Conservation (phyloP, 2,113 vertebrate species). For the Phrynosoma platyrhinos region DNA sequence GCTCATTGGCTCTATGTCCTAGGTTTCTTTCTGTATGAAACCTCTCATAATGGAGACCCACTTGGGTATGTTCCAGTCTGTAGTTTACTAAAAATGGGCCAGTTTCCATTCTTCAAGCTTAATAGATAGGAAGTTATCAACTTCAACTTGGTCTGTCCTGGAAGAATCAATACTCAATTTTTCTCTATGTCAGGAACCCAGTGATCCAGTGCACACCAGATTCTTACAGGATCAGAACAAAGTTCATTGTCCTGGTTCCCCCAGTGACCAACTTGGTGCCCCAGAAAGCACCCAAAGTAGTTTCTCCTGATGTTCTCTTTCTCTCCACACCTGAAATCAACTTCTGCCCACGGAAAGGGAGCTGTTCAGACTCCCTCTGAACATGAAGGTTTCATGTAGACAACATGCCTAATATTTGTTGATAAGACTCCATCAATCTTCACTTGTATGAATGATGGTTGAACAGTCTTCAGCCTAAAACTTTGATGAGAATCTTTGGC, state of each 20-base stretch:
- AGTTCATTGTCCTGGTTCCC: not conserved
- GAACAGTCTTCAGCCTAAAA: not conserved
- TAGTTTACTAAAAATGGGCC: not conserved
- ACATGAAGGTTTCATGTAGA: not conserved
- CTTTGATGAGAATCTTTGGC: not conserved
- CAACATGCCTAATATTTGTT: not conserved
- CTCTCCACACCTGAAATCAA: not conserved
- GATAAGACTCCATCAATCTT: too few relatives aligned
- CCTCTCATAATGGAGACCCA: not conserved
- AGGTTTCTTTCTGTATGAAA: too few relatives aligned
- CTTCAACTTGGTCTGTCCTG: not conserved
- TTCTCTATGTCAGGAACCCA: not conserved
- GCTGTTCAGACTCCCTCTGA: not conserved
- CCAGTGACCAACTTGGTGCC: not conserved
- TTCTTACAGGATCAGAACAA: not conserved
- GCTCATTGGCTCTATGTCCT: not conserved
- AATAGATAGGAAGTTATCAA: not conserved
- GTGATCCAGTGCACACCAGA: too few relatives aligned
- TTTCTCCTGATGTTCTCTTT: not conserved
- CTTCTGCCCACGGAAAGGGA: too few relatives aligned
- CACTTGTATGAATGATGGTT: not conserved
- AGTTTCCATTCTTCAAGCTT: not conserved
- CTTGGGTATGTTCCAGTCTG: too few relatives aligned
- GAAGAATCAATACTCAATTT: not conserved
- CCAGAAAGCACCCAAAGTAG: not conserved